Percentiles rank a stretch among this genome's conserved stretches.
Evolutionary conservation across 92 coral and sea anemone genomes (phyloP).

Genomic region (Porites rus): DNA sequence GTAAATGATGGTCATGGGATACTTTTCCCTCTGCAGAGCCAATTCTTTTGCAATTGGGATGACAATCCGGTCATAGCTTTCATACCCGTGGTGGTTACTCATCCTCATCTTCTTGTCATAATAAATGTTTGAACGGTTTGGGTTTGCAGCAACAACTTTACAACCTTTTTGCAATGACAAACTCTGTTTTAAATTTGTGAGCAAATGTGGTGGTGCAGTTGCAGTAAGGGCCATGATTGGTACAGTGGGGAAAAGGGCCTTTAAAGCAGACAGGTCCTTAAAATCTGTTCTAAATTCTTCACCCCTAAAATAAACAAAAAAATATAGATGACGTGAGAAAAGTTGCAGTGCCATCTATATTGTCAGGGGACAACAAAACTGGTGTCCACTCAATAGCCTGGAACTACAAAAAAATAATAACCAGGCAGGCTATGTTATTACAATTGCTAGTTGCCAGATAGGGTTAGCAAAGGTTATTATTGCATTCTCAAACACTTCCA

Average conservation of each 20-base stretch:
- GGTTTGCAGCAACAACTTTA: slow-evolving; percentile 60
- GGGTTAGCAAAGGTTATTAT: no score
- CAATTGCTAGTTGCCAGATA: no score
- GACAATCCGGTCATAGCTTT: slow-evolving; percentile 60
- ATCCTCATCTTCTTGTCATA: slow-evolving; percentile 59
- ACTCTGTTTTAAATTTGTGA: slow-evolving; percentile 41
- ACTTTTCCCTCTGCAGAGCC: slow-evolving; percentile 63
- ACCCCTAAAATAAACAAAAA: slow-evolving; percentile 47
- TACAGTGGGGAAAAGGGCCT: slow-evolving; percentile 48
- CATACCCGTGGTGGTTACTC: slow-evolving; percentile 51
- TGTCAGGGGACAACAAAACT: no score
- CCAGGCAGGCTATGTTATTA: no score
- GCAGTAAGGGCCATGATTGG: slow-evolving; percentile 73
- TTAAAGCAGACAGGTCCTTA: slow-evolving; percentile 63
- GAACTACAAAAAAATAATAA: no score
- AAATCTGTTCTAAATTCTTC: slow-evolving; percentile 73
- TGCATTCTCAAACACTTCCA: not conserved
- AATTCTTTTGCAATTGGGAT: slow-evolving; percentile 69
- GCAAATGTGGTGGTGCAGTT: slow-evolving; percentile 68
- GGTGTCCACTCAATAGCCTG: no score
- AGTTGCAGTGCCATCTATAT: no score
- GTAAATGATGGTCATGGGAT: slow-evolving; percentile 73
- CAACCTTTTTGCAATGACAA: slow-evolving; percentile 24
- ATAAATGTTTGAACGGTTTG: slow-evolving; percentile 67
- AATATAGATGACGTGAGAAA: not conserved